Conservation (phyloP, 2,113 vertebrate genomes). For the Guaruba guarouba region DNA sequence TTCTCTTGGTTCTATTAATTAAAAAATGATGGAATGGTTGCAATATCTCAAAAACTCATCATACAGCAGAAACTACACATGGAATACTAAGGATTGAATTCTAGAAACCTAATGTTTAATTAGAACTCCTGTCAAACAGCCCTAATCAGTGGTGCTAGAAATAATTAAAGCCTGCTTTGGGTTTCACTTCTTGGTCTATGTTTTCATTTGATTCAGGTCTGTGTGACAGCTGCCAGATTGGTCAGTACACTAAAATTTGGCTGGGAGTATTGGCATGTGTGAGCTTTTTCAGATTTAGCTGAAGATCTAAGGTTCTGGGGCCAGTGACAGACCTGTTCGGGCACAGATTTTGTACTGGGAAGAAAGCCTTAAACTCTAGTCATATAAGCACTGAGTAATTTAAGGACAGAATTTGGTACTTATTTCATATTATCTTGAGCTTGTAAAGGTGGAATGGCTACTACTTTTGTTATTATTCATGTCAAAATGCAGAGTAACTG, state of each 20-base stretch:
- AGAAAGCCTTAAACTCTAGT: not conserved
- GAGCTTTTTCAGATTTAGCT: not conserved
- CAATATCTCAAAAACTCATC: not conserved
- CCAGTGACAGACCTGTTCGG: not conserved
- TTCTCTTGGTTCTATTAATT: not conserved
- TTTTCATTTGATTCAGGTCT: not conserved
- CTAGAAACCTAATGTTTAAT: not conserved
- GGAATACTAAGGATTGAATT: not conserved
- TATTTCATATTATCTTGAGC: not conserved
- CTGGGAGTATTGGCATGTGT: not conserved
- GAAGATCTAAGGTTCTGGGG: not conserved
- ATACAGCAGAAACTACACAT: not conserved
- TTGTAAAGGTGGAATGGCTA: not conserved
- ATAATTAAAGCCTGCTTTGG: not conserved
- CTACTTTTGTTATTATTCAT: not conserved
- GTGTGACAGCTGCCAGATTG: not conserved
- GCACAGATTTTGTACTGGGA: not conserved
- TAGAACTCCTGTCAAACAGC: not conserved
- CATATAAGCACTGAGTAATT: not conserved
- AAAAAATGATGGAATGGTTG: not conserved
- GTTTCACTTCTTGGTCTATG: not conserved
- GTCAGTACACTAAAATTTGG: not conserved
- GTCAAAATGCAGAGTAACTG: not conserved
- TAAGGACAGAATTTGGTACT: not conserved
- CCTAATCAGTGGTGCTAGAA: not conserved